Evolutionary conservation across 2,113 vertebrate genomes (phyloP).

Genomic region (Megaptera novaeangliae): DNA sequence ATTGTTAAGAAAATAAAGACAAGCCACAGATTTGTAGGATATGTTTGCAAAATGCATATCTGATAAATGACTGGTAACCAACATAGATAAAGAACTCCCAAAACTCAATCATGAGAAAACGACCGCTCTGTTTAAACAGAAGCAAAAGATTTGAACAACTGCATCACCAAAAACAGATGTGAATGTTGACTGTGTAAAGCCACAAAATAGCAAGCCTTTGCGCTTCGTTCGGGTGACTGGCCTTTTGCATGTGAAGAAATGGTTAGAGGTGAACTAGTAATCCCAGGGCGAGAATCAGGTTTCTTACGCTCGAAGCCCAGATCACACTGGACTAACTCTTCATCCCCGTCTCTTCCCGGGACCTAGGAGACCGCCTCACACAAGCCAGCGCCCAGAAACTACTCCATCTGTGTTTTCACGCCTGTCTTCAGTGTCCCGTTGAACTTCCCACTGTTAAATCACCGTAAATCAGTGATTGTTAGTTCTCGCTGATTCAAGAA

Average conservation of each 20-base stretch:
- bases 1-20: not conserved
- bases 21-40: not conserved
- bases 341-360: not conserved
- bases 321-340: not conserved
- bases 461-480: not conserved
- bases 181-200: not conserved
- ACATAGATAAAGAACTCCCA: not conserved
- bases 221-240: too few relatives aligned
- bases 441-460: not conserved
- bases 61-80: not conserved
- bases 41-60: not conserved
- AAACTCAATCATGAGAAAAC: not conserved
- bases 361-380: not conserved
- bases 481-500: not conserved
- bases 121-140: not conserved
- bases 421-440: not conserved
- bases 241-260: not conserved
- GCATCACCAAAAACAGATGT: not conserved
- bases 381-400: too few relatives aligned
- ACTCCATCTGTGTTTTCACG: accelerated
- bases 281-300: accelerated
- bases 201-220: not conserved
- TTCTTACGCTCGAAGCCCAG: not conserved
- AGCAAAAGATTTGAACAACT: not conserved
- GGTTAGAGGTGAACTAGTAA: not conserved